Evolutionary conservation across 2,888 invertebrate species (phyloP).

Genomic region (Drosophila neotestacea): DNA sequence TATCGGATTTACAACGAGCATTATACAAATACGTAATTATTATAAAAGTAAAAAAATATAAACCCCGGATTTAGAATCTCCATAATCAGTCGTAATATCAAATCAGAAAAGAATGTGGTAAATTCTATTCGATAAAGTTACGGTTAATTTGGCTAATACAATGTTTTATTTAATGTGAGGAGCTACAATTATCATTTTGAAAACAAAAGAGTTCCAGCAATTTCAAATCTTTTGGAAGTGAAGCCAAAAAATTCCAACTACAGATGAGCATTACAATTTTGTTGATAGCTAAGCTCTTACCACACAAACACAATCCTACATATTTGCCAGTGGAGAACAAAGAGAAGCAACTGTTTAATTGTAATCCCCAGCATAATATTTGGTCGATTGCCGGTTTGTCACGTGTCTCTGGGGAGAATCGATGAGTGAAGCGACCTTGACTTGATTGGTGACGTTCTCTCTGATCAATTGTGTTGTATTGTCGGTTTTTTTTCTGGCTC

Average conservation of each 20-base stretch:
- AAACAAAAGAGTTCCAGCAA: too few relatives aligned
- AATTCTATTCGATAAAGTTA: not conserved
- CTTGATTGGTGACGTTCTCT: slow-evolving; percentile 21
- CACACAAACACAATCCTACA: not conserved
- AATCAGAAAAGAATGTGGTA: not conserved
- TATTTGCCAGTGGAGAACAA: slow-evolving; percentile 1
- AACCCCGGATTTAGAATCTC: not conserved
- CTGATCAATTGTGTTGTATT: slow-evolving; percentile 25
- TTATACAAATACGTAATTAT: not conserved
- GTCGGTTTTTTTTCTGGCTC: slow-evolving; percentile 3
- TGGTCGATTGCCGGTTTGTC: slow-evolving; percentile 15
- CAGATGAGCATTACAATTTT: not conserved
- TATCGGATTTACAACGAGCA: not conserved
- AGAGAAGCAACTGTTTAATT: slow-evolving; percentile 18
- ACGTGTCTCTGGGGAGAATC: slow-evolving; percentile 41
- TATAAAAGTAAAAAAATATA: too few relatives aligned
- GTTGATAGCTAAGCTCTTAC: not conserved
- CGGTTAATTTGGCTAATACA: not conserved
- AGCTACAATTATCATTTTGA: too few relatives aligned
- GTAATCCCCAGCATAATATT: slow-evolving; percentile 16
- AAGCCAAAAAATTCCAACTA: too few relatives aligned
- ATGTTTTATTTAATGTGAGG: not conserved
- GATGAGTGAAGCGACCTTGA: slow-evolving; percentile 39
- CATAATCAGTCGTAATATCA: not conserved
- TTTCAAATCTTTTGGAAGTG: too few relatives aligned